Conservation (phyloP, 2,113 vertebrate species). For the Nesoenas mayeri region DNA sequence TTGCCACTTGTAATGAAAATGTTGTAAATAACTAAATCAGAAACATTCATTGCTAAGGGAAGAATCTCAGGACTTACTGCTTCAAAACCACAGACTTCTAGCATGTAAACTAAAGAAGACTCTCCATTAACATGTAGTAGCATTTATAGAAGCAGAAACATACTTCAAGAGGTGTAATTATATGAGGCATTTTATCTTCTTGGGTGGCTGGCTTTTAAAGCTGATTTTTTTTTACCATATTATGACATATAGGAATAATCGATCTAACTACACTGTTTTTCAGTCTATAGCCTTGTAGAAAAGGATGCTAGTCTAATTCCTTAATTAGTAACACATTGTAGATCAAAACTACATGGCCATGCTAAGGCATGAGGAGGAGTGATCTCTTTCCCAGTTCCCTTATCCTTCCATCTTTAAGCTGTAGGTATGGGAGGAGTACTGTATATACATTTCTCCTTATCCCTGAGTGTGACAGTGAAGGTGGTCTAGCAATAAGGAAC, state of each 20-base stretch:
- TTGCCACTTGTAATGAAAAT: background rate
- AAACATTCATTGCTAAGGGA: background rate
- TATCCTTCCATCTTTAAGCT: slow-evolving; percentile 15
- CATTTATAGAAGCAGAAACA: slow-evolving; percentile 18
- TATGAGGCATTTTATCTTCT: slow-evolving; percentile 45
- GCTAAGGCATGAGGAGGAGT: slow-evolving; percentile 16
- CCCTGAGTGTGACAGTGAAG: background rate
- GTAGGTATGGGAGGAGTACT: background rate
- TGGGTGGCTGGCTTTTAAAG: slow-evolving; percentile 34
- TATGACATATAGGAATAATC: slow-evolving; percentile 31
- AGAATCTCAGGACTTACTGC: background rate
- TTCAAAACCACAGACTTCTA: slow-evolving; percentile 17
- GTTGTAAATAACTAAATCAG: slow-evolving; percentile 7
- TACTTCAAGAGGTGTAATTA: slow-evolving; percentile 44
- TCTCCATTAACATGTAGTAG: slow-evolving; percentile 3
- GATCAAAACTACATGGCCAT: slow-evolving; percentile 11
- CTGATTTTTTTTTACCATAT: background rate
- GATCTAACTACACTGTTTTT: slow-evolving; percentile 12
- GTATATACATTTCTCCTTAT: background rate
- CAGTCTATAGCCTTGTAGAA: background rate
- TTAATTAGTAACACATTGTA: slow-evolving; percentile 23
- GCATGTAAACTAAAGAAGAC: background rate
- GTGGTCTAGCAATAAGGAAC: slow-evolving; percentile 1
- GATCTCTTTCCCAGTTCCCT: background rate
- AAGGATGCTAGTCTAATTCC: slow-evolving; percentile 8